phyloP scores from a whole-genome alignment of 2,797 vertebrate species.

The Peromyscus nudipes region DNA sequence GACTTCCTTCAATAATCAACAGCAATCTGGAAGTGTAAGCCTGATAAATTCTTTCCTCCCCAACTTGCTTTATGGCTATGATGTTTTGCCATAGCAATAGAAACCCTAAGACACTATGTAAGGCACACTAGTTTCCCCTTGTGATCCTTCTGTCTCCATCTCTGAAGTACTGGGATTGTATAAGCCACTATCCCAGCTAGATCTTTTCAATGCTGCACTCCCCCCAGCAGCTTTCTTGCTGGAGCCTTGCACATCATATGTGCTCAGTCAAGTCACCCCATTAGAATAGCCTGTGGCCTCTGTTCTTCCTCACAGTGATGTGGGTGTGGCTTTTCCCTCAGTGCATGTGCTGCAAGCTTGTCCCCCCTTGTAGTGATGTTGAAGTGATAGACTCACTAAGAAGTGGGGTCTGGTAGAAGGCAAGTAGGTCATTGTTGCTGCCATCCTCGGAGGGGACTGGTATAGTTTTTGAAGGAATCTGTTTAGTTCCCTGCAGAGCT shows the following conservation, averaged over 20 bases:
- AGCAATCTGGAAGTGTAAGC: background rate
- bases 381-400: background rate
- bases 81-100: background rate
- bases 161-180: background rate
- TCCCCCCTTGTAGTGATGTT: background rate
- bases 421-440: too few relatives aligned
- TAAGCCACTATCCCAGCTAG: background rate
- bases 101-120: background rate
- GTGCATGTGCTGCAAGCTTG: background rate
- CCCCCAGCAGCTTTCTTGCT: background rate
- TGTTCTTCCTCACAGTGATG: background rate
- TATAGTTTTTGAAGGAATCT: background rate
- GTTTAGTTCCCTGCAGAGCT: background rate
- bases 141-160: background rate
- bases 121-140: background rate
- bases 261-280: background rate
- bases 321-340: background rate
- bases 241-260: background rate
- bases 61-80: background rate
- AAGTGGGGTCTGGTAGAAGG: background rate
- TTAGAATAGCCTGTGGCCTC: background rate
- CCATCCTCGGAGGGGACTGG: background rate
- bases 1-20: background rate
- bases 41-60: background rate
- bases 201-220: background rate